Percentiles rank a stretch among this genome's conserved stretches.
These are phyloP conservation scores for Dasypogon diadema DNA, from an alignment of 2,888 invertebrate species.

Conservation along the genomic window DNA sequence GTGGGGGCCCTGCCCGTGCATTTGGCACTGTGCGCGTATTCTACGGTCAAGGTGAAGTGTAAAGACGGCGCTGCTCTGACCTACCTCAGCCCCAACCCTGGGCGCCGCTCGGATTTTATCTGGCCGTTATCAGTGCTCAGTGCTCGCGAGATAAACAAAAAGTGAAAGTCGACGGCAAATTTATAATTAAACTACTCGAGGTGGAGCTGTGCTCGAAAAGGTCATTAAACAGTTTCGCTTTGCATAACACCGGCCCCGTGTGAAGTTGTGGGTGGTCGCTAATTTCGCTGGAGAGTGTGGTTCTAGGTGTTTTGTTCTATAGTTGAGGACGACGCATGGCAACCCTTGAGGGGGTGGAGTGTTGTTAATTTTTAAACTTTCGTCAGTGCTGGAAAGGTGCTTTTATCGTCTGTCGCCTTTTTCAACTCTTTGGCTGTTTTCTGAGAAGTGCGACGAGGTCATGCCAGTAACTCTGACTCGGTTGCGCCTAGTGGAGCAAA, in stretches of 20 bases:
- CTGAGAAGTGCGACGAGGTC: background rate
- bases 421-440: background rate
- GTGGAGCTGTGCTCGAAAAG: background rate
- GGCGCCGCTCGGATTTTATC: background rate
- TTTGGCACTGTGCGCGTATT: conserved; percentile 15
- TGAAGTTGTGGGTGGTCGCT: background rate
- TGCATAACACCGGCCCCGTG: background rate
- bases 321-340: background rate
- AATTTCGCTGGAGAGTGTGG: background rate
- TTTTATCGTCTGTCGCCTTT: background rate
- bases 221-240: conserved; percentile 21
- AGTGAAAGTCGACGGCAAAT: conserved; percentile 34
- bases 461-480: background rate
- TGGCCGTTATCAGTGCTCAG: conserved; percentile 11
- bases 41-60: conserved; percentile 41
- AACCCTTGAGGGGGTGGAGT: background rate
- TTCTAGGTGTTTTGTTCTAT: background rate
- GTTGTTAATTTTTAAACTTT: background rate
- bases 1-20: background rate
- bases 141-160: conserved; percentile 44
- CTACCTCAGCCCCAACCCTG: conserved; percentile 28
- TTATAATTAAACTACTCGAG: conserved; percentile 16
- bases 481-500: background rate
- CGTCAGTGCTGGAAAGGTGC: background rate
- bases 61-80: conserved; percentile 38